Evolutionary conservation across 23 tunicate species (phyloP), one percentile per base, ranked within the genome.

Genomic region (Aplidium turbinatum): DNA sequence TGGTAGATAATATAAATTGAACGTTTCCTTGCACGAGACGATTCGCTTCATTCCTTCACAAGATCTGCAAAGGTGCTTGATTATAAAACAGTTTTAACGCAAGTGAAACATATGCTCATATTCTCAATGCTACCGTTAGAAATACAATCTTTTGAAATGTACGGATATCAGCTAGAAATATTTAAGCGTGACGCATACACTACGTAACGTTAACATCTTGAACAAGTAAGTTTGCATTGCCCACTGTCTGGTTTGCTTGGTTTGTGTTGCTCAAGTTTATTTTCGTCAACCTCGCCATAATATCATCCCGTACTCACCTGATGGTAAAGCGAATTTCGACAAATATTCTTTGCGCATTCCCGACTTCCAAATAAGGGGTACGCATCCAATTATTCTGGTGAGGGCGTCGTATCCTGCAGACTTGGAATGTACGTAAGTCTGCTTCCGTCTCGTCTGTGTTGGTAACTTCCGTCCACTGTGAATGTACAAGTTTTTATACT

Each of bases 11-110:
- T 61, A 89, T n/a, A 89, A 28, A 72, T 89, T 89, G 63, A 89
- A 82, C 3, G 89, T 83, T 32, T 89, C 89, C 68, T 77, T 89
- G 82, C 96, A 89, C 24, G 89, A 68, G 1, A 54, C 77, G 23
- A 65, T 35, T 29, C 82, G 25, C 22, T 35, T 46, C 0, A 78
- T 61, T 9, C 77, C 84, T 73, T 87, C 70, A 57, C 94, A 87
- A 0, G 94, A 73, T 52, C 94, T 87, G 50, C n/a, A n/a, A n/a
- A n/a, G n/a, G n/a, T n/a, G n/a, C n/a, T n/a, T n/a, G n/a, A n/a
- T n/a, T n/a, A n/a, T n/a, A n/a, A n/a, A n/a, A n/a, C n/a, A n/a
- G n/a, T n/a, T n/a, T n/a, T n/a, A n/a, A n/a, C n/a, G n/a, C n/a
- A n/a, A n/a, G n/a, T n/a, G n/a, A n/a, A n/a, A n/a, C n/a, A n/a